A percentile compares a stretch with the other conserved stretches of the same genome.
phyloP scores from a whole-genome alignment of 2,113 vertebrate species.

The Dendropsophus ebraccatus region DNA sequence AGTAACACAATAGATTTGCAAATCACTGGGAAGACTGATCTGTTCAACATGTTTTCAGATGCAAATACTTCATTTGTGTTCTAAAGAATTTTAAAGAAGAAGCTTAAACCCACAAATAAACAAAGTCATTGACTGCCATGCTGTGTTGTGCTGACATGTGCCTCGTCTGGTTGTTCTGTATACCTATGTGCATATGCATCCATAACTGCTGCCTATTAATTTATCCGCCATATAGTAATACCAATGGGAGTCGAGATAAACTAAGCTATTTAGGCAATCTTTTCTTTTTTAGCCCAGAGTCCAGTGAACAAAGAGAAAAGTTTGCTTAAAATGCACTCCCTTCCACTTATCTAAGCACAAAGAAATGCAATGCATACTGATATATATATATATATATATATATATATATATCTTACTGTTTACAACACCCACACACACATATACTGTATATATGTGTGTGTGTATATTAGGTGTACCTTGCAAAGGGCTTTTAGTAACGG shows the following conservation, averaged over 20 bases:
- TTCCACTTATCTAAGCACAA: background rate
- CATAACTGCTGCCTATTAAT: background rate
- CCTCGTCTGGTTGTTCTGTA: background rate
- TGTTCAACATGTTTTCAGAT: conserved; percentile 28
- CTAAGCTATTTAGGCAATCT: background rate
- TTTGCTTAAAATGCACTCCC: background rate
- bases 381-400: too few species aligned
- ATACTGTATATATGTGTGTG: too few species aligned
- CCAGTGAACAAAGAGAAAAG: background rate
- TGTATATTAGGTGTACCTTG: too few species aligned
- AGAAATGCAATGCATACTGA: too few species aligned
- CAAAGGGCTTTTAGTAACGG: too few species aligned
- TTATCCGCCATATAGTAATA: too few species aligned
- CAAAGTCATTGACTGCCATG: background rate
- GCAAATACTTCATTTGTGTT: conserved; percentile 1
- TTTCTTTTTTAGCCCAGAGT: background rate
- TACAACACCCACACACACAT: too few species aligned
- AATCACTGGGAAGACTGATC: conserved; percentile 27
- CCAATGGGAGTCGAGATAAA: background rate
- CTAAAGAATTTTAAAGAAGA: background rate
- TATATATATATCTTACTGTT: too few species aligned
- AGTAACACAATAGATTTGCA: conserved; percentile 28
- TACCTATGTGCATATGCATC: background rate
- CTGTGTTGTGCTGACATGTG: background rate
- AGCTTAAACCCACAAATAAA: background rate